phyloP scores from a whole-genome alignment of 2,113 vertebrate genomes.

The Tyrannus savana region DNA sequence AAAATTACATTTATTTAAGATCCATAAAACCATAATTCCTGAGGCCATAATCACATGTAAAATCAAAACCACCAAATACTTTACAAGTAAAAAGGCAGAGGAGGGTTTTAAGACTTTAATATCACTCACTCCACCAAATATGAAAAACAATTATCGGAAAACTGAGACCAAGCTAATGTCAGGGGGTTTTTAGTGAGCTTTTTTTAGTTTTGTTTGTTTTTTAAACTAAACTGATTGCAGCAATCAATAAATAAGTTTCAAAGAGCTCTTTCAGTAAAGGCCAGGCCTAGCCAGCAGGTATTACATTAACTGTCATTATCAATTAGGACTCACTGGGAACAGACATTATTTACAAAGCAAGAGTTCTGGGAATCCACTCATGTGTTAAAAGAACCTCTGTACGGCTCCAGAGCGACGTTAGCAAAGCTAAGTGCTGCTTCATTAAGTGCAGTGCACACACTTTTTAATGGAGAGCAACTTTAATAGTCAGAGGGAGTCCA shows the following conservation, averaged over 20 bases:
- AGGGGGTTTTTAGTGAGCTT: not conserved
- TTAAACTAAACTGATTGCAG: not conserved
- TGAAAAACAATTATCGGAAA: not conserved
- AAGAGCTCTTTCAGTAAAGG: conserved; percentile 40
- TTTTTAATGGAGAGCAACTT: conserved; percentile 1
- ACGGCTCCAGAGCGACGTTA: not conserved
- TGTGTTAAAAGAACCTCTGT: not conserved
- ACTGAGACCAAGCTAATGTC: not conserved
- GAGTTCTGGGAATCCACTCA: conserved; percentile 51
- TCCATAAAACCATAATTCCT: not conserved
- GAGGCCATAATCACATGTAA: not conserved
- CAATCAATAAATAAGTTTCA: conserved; percentile 52
- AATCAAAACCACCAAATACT: not conserved
- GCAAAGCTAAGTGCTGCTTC: conserved; percentile 37
- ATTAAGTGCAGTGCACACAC: not conserved
- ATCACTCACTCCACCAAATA: not conserved
- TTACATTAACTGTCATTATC: conserved; percentile 56
- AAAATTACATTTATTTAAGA: not conserved
- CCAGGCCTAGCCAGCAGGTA: conserved; percentile 11
- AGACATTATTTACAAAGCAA: conserved; percentile 57
- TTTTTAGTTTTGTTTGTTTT: not conserved
- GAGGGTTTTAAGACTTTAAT: not conserved
- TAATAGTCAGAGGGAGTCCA: not conserved
- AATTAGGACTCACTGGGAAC: conserved; percentile 29
- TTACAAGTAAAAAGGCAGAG: not conserved